These are phyloP conservation scores for Hoplodrina ambigua DNA, from an alignment of 2,888 invertebrate species.

Conservation along the genomic window DNA sequence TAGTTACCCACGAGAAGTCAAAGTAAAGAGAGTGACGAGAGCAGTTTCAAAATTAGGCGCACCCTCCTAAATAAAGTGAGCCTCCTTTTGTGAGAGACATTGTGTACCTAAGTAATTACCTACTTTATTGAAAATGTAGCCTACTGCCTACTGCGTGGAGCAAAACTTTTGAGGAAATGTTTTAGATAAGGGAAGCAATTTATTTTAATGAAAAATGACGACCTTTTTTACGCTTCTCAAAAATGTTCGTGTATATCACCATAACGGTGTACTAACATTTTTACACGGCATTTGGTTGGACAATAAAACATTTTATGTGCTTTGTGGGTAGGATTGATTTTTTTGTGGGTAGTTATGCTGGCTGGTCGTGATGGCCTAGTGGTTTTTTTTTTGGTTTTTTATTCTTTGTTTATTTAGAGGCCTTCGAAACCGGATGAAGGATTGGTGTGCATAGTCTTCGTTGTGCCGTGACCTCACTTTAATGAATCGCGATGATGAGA, in stretches of 20 bases:
- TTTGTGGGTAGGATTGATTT: conserved; percentile 56
- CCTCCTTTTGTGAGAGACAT: conserved; percentile 63
- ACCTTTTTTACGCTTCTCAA: conserved; percentile 64
- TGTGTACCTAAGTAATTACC: conserved; percentile 70
- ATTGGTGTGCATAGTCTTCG: no score
- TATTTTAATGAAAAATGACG: conserved; percentile 78
- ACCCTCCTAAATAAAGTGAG: conserved; percentile 58
- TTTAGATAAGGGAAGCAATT: conserved; percentile 77
- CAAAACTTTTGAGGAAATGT: conserved; percentile 67
- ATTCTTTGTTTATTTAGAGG: no score
- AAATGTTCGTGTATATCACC: conserved; percentile 62
- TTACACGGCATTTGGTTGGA: conserved; percentile 62
- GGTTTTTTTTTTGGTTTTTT: no score
- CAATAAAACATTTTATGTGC: conserved; percentile 66
- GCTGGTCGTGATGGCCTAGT: no score
- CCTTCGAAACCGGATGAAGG: no score
- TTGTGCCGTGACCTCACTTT: no score
- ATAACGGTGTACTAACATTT: conserved; percentile 64
- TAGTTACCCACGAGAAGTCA: conserved; percentile 52
- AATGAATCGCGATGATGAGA: no score
- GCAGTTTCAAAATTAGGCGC: conserved; percentile 59
- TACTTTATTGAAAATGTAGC: conserved; percentile 67
- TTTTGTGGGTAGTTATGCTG: conserved; percentile 29
- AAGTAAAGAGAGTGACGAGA: conserved; percentile 55
- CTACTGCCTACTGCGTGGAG: conserved; percentile 56